Percentiles rank a stretch among this genome's conserved stretches.
phyloP scores from a whole-genome alignment of 1,140 invertebrate genomes.

The Cydia fagiglandana region DNA sequence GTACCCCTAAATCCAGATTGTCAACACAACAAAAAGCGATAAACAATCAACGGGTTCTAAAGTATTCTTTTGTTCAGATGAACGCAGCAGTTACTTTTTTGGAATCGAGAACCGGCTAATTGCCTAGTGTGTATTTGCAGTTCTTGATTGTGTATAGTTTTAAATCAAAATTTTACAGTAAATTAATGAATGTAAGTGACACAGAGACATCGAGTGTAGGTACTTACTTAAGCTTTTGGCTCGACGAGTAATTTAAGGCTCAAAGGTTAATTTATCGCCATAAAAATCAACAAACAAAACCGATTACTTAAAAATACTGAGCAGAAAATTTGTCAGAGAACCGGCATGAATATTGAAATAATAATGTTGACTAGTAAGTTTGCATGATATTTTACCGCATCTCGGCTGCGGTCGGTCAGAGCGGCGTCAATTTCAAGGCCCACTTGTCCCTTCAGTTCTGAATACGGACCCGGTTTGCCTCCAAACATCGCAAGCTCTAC shows the following conservation, averaged over 20 bases:
- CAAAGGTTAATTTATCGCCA: no score
- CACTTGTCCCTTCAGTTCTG: slow-evolving; percentile 52
- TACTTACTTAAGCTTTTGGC: no score
- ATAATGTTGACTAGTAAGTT: not conserved
- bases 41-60: slow-evolving; percentile 36
- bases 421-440: slow-evolving; percentile 50
- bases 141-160: no score
- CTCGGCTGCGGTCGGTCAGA: slow-evolving; percentile 43
- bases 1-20: not conserved
- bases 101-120: no score
- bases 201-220: no score
- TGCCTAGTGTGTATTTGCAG: no score
- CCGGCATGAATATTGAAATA: not conserved
- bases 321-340: not conserved
- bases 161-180: no score
- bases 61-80: slow-evolving; percentile 37
- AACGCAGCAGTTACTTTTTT: no score
- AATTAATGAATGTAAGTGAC: no score
- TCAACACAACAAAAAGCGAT: slow-evolving; percentile 33
- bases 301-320: not conserved
- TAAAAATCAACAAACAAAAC: no score
- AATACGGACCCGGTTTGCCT: slow-evolving; percentile 54
- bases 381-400: slow-evolving; percentile 45
- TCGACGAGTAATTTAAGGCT: no score
- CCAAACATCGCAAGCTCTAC: slow-evolving; percentile 52